These are phyloP conservation scores for Masticophis lateralis DNA, from an alignment of 2,797 vertebrate genomes.

Conservation along the genomic window DNA sequence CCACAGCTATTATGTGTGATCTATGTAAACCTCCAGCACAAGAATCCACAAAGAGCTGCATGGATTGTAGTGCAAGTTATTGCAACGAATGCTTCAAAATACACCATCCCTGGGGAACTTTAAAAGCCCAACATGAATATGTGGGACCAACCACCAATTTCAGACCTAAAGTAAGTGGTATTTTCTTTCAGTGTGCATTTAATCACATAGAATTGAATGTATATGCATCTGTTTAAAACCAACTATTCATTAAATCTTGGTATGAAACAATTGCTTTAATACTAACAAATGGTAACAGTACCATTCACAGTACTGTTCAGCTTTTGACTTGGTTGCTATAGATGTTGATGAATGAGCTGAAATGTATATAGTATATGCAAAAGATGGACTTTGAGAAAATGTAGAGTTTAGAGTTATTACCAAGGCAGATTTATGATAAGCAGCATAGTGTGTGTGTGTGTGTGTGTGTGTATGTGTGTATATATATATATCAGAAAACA, in stretches of 20 bases:
- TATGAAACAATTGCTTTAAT: not conserved
- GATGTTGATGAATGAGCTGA: not conserved
- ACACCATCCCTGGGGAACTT: constrained; percentile 94
- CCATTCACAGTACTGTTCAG: not conserved
- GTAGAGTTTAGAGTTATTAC: not conserved
- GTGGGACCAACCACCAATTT: constrained; percentile 95
- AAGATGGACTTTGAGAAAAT: not conserved
- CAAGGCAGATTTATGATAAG: not conserved
- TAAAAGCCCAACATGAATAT: constrained; percentile 94
- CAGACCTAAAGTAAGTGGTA: constrained; percentile 84
- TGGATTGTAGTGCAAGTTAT: constrained; percentile 97
- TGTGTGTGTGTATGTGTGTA: too few species aligned
- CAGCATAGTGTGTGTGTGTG: too few species aligned
- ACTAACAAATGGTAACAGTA: not conserved
- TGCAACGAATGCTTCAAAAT: constrained; percentile 98
- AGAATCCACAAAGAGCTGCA: constrained; percentile 96
- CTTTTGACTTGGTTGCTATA: not conserved
- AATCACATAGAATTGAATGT: not conserved
- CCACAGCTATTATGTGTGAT: constrained; percentile 93
- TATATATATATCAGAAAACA: too few species aligned
- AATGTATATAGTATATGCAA: not conserved
- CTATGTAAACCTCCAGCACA: constrained; percentile 90
- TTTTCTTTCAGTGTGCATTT: not conserved
- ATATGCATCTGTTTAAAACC: not conserved
- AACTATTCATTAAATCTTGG: not conserved